These are phyloP conservation scores for Elysia chlorotica DNA, from an alignment of 1,140 invertebrate species.

Conservation along the genomic window DNA sequence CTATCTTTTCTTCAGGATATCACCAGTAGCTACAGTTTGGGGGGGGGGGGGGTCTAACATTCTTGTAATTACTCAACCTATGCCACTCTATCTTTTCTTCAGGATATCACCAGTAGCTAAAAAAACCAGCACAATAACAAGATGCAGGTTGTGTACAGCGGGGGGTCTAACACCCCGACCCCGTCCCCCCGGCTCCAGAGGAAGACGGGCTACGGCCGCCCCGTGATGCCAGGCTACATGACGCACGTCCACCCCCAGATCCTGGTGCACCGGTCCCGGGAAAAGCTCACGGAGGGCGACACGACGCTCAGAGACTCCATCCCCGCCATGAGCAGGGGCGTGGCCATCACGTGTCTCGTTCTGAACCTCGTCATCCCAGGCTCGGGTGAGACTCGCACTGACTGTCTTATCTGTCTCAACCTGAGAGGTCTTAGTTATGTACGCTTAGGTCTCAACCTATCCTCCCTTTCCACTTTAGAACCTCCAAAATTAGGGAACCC, in stretches of 20 bases:
- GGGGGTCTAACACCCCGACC: slow-evolving; percentile 48
- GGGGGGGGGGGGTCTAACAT: too few relatives aligned
- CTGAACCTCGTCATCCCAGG: slow-evolving; percentile 64
- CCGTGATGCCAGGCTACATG: slow-evolving; percentile 43
- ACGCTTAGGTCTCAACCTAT: too few relatives aligned
- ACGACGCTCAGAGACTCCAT: slow-evolving; percentile 55
- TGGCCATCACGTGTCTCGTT: slow-evolving; percentile 62
- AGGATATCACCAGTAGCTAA: too few relatives aligned
- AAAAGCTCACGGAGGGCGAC: slow-evolving; percentile 38
- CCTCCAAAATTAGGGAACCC: too few relatives aligned
- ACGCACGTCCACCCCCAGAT: slow-evolving; percentile 19
- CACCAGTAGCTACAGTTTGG: too few relatives aligned
- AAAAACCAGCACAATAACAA: too few relatives aligned
- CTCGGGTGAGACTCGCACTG: slow-evolving; percentile 56
- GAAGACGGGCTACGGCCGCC: slow-evolving; percentile 47
- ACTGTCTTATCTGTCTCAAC: too few relatives aligned
- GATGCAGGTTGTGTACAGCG: slow-evolving; percentile 55
- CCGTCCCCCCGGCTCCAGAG: slow-evolving; percentile 44
- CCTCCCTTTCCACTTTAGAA: too few relatives aligned
- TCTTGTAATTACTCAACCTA: too few relatives aligned
- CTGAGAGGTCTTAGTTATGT: too few relatives aligned
- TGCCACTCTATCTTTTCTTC: too few relatives aligned
- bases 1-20: too few relatives aligned
- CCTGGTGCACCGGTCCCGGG: slow-evolving; percentile 25
- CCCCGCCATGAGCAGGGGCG: slow-evolving; percentile 61